A percentile compares a stretch with the other conserved stretches of the same genome.
phyloP scores from a whole-genome alignment of 1,140 invertebrate genomes.

The Harlomillsia oculata region DNA sequence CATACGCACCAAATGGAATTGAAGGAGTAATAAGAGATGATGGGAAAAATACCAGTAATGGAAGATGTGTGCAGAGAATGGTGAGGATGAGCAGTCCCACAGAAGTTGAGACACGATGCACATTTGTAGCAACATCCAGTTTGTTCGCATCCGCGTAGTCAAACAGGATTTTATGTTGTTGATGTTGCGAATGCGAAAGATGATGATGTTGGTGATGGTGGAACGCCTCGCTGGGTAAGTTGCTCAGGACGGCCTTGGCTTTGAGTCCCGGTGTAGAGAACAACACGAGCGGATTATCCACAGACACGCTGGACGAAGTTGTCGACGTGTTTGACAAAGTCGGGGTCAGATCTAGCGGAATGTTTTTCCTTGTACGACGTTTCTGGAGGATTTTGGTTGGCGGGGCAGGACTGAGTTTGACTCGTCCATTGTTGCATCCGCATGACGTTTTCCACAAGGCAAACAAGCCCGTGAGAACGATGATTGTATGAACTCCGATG shows the following conservation, averaged over 20 bases:
- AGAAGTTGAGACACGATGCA: conserved; percentile 13
- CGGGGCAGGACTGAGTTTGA: neutral
- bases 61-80: conserved; percentile 24
- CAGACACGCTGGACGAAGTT: conserved; percentile 17
- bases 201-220: neutral
- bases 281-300: conserved; percentile 11
- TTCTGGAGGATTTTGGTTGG: conserved; percentile 10
- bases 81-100: conserved; percentile 20
- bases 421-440: neutral
- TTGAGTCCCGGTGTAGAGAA: conserved; percentile 20
- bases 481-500: conserved; percentile 19
- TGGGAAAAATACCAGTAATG: conserved; percentile 10
- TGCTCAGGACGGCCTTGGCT: conserved; percentile 23
- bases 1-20: conserved; percentile 2
- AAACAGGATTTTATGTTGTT: conserved; percentile 3
- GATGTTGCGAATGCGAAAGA: neutral
- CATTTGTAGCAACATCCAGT: neutral
- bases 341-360: conserved; percentile 18
- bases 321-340: conserved; percentile 24
- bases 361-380: conserved; percentile 12
- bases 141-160: neutral
- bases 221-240: conserved; percentile 11
- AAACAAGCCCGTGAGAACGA: conserved; percentile 14
- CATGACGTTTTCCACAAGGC: conserved; percentile 17
- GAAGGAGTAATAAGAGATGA: neutral